Evolutionary conservation across 2,888 invertebrate genomes (phyloP).

Genomic region (Caenorhabditis sp.): DNA sequence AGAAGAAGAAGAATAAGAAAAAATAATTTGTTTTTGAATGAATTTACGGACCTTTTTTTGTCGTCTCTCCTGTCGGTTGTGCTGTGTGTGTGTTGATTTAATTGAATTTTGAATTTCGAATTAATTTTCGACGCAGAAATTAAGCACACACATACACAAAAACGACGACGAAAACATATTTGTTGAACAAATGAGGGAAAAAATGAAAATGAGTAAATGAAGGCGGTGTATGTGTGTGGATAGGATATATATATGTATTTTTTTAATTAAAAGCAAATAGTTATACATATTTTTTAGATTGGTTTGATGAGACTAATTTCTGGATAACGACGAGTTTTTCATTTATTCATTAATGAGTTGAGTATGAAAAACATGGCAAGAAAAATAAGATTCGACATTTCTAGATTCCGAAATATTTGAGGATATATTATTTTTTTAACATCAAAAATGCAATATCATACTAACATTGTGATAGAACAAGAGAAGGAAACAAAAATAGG

Average conservation of each 20-base stretch:
- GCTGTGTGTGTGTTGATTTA: conserved; percentile 1
- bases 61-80: too few species aligned
- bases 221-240: neutral
- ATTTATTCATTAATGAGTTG: neutral
- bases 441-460: too few species aligned
- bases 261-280: conserved; percentile 3
- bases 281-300: neutral
- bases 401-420: too few species aligned
- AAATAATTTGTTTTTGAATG: conserved; percentile 14
- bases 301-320: conserved; percentile 8
- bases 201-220: conserved; percentile 10
- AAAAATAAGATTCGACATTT: too few species aligned
- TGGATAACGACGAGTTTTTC: neutral
- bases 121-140: conserved; percentile 3
- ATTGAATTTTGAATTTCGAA: conserved; percentile 4
- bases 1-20: conserved; percentile 3
- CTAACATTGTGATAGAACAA: too few species aligned
- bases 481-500: too few species aligned
- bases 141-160: conserved; percentile 1
- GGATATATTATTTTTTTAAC: too few species aligned
- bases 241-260: neutral
- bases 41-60: conserved; percentile 2
- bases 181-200: conserved; percentile 1
- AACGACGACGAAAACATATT: neutral
- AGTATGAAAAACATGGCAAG: too few species aligned